A percentile compares a stretch with the other conserved stretches of the same genome.
Conservation (phyloP, 2,113 vertebrate genomes). For the Furnarius figulus region DNA sequence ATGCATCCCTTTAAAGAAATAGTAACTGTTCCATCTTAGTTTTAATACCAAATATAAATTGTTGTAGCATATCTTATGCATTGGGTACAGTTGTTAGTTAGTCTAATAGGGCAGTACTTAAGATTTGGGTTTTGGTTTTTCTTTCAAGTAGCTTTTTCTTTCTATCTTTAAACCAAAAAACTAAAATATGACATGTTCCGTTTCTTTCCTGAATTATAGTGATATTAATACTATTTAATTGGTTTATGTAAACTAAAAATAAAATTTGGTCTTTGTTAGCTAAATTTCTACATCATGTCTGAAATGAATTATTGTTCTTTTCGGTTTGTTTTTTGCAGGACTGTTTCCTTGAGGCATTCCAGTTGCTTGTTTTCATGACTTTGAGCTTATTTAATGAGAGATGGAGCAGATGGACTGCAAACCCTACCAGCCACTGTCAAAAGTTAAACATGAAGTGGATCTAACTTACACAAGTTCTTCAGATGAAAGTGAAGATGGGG, state of each 20-base stretch:
- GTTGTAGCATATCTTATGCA: neutral
- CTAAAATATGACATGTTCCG: neutral
- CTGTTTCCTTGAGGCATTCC: conserved; percentile 67
- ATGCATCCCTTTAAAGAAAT: neutral
- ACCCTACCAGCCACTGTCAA: conserved; percentile 94
- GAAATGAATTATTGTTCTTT: neutral
- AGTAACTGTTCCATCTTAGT: neutral
- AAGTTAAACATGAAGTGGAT: conserved; percentile 95
- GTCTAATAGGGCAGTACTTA: neutral
- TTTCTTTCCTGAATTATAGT: neutral
- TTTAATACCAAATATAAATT: neutral
- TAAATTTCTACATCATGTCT: neutral
- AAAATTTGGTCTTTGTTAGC: neutral
- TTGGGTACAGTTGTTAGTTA: neutral
- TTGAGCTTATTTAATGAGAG: conserved; percentile 74
- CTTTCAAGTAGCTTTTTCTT: neutral
- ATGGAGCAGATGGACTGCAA: conserved; percentile 99
- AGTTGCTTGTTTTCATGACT: conserved; percentile 81
- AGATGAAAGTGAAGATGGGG: conserved; percentile 93
- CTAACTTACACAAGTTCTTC: conserved; percentile 95
- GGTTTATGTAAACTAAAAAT: neutral
- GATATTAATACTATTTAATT: neutral
- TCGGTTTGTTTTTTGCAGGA: conserved; percentile 62
- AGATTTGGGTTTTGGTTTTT: conserved; percentile 6
- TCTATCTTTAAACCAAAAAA: neutral